phyloP scores from a whole-genome alignment of 2,888 invertebrate genomes.

The Eilema griseolum region DNA sequence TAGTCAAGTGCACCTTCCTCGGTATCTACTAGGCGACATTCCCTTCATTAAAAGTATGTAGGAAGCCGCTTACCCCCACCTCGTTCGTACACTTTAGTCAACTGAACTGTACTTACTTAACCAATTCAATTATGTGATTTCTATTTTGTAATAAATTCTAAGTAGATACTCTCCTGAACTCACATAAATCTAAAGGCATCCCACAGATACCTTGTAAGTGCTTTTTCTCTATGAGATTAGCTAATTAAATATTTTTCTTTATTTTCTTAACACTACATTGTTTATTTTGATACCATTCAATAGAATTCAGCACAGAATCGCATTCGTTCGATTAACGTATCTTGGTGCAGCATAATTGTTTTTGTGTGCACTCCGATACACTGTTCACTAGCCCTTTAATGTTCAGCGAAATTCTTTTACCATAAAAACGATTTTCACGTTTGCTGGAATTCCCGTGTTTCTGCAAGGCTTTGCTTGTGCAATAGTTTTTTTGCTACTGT shows the following conservation, averaged over 20 bases:
- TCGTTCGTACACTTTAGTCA: too few relatives aligned
- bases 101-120: too few relatives aligned
- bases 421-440: conserved; percentile 72
- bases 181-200: not conserved
- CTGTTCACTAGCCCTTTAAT: conserved; percentile 77
- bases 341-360: conserved; percentile 59
- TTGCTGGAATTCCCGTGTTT: conserved; percentile 62
- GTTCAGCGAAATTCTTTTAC: conserved; percentile 73
- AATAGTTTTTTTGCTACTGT: conserved; percentile 29
- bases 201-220: conserved; percentile 34
- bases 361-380: conserved; percentile 75
- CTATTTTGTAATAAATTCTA: too few relatives aligned
- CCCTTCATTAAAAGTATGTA: too few relatives aligned
- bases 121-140: too few relatives aligned
- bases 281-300: conserved; percentile 58
- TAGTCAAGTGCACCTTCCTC: too few relatives aligned
- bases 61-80: too few relatives aligned
- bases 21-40: too few relatives aligned
- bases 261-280: conserved; percentile 61
- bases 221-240: conserved; percentile 63
- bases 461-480: conserved; percentile 56
- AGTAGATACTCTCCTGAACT: too few relatives aligned
- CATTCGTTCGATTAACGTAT: conserved; percentile 46
- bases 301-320: conserved; percentile 45
- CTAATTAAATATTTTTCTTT: conserved; percentile 68